Evolutionary conservation across 1,140 invertebrate genomes (phyloP), one percentile per base, ranked within the genome.

Genomic region (Sarcophaga bullata): DNA sequence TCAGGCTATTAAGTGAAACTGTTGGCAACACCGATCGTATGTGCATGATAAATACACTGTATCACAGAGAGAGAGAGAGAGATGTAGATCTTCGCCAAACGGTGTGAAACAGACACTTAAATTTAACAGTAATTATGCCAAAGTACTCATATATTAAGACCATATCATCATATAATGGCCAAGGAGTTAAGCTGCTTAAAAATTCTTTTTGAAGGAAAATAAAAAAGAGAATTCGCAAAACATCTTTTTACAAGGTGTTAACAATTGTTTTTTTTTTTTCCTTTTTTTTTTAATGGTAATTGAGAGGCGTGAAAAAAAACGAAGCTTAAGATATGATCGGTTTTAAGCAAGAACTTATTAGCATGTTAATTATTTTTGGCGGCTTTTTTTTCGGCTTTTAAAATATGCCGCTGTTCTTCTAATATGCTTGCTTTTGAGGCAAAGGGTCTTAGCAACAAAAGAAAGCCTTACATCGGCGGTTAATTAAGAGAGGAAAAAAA

Each of bases 311-410:
- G 25, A 37, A 37, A 37, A 37, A 37, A 37, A 37, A 37, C 25
- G 25, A 37, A 37, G 25, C 25, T 37, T 37, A 37, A 37, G 25
- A 37, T 37, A 37, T 15, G 10, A 13, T 58, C 7, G 15, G n/a
- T 13, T n/a, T 58, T n/a, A 58, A 58, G 25, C 25, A 37, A 37
- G n/a, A 58, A 58, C 3, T 58, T n/a, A 58, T 58, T 58, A 58
- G n/a, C 54, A 58, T 58, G 54, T 58, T 58, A 58, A 58, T 58
- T 58, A 58, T 58, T 58, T 58, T 58, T 58, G 54, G 54, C 54
- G 54, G 54, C 54, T 58, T 58, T 13, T 13, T 58, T 15, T 58
- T n/a, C 3, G 54, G 11, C 15, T 58, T 58, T n/a, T 2, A n/a
- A n/a, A 58, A 58, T n/a, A n/a, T n/a, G n/a, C n/a, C 15, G 54